A percentile compares a stretch with the other conserved stretches of the same genome.
Conservation (phyloP, 2,113 vertebrate species). For the Muntiacus muntjak region DNA sequence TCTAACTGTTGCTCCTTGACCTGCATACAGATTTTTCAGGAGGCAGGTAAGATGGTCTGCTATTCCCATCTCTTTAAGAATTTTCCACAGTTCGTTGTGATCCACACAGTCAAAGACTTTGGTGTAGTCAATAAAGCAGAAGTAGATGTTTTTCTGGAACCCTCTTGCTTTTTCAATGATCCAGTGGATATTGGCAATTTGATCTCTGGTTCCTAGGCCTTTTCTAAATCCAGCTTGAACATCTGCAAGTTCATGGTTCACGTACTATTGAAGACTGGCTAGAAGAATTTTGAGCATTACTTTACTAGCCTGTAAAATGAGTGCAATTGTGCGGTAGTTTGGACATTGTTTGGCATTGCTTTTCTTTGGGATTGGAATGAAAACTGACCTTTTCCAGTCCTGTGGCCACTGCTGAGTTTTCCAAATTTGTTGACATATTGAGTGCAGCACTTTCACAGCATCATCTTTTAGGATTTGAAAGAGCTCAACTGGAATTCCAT, state of each 20-base stretch:
- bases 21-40: neutral
- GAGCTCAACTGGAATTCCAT: neutral
- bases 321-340: neutral
- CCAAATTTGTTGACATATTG: neutral
- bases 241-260: neutral
- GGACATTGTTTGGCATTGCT: neutral
- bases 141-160: neutral
- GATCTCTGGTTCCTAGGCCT: neutral
- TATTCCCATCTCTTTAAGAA: neutral
- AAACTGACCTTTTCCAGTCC: neutral
- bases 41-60: neutral
- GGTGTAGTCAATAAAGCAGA: neutral
- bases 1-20: neutral
- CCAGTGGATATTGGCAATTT: neutral
- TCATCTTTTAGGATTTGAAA: neutral
- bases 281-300: neutral
- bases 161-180: neutral
- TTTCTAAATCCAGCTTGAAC: neutral
- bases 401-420: neutral
- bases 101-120: neutral
- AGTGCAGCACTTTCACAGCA: neutral
- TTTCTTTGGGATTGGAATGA: neutral
- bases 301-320: neutral
- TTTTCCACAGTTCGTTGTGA: neutral
- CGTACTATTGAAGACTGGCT: neutral